These are phyloP conservation scores for Oceanites oceanicus DNA, from an alignment of 2,113 vertebrate genomes.

Conservation along the genomic window DNA sequence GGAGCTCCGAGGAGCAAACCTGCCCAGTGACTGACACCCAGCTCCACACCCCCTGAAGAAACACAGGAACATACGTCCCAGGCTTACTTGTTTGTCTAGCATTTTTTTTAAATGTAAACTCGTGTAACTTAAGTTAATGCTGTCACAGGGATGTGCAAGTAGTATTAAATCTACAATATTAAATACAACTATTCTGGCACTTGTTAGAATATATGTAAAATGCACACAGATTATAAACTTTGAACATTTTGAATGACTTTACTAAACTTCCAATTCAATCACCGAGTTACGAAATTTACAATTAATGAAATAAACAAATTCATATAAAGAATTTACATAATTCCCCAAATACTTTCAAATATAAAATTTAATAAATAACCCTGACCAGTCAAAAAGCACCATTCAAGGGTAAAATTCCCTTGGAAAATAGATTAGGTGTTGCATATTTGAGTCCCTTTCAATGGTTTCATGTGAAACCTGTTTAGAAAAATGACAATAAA, in stretches of 20 bases:
- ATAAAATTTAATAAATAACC: conserved; percentile 92
- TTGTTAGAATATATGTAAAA: conserved; percentile 60
- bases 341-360: conserved; percentile 85
- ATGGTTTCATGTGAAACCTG: conserved; percentile 78
- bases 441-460: conserved; percentile 87
- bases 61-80: conserved; percentile 20
- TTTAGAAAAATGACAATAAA: conserved; percentile 74
- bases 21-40: neutral
- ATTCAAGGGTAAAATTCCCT: conserved; percentile 84
- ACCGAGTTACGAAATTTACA: conserved; percentile 82
- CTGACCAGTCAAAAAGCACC: conserved; percentile 96
- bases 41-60: conserved; percentile 26
- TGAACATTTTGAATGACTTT: conserved; percentile 84
- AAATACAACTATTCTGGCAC: conserved; percentile 70
- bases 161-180: conserved; percentile 36
- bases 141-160: conserved; percentile 51
- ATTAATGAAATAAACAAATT: conserved; percentile 82
- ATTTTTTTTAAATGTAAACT: neutral
- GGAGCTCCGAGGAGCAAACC: neutral
- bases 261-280: conserved; percentile 81
- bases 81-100: neutral
- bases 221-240: conserved; percentile 62
- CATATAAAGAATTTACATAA: conserved; percentile 88
- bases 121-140: neutral
- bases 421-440: conserved; percentile 88